Base-by-base conservation (phyloP, 2,797 vertebrate species). In the Notolepis coatsorum region DNA sequence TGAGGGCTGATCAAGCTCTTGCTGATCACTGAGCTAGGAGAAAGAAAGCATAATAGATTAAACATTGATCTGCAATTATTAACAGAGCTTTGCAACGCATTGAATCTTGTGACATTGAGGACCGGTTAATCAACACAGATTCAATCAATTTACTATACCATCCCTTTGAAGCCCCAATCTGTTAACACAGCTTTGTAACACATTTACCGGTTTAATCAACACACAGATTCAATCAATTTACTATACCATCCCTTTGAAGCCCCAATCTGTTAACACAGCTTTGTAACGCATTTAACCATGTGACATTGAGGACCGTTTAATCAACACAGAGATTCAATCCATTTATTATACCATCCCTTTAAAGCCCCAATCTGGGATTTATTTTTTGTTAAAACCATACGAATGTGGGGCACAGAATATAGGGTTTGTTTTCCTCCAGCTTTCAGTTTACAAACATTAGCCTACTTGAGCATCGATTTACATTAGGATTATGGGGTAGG, bases 21-120 rank as follows among this genome's bases (percentile, higher is more conserved):
- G n/a, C n/a, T n/a, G n/a, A 82, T 99, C 98, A 82, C 95, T 96
- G 56, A 99, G 95, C 98, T 99, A 82, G 73, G 82, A 31, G 27
- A 60, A 45, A 38, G 20, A 38, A 42, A 54, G 24, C 45, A 73
- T 12, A 30, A 39, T 1, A n/a, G 1, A 13, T 23, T 37, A 55
- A 47, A 12, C 8, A 28, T 15, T 33, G 5, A 41, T 41, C 49
- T 61, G 61, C 2, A 0, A 33, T 53, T 20, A 58, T 35, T n/a
- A 23, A 15, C 0, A 17, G 5, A 20, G 30, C 15, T 47, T 42
- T 24, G 31, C n/a, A 18, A 4, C 28, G 25, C 15, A 53, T 6
- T 13, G 35, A 7, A 39, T 18, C 20, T 53, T 18, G 28, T 24
- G 15, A 52, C 23, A n/a, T 7, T 21, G 3, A 2, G 7, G 39